Evolutionary conservation across 2,113 vertebrate genomes (phyloP).

Genomic region (Ptychochromis oligacanthus): DNA sequence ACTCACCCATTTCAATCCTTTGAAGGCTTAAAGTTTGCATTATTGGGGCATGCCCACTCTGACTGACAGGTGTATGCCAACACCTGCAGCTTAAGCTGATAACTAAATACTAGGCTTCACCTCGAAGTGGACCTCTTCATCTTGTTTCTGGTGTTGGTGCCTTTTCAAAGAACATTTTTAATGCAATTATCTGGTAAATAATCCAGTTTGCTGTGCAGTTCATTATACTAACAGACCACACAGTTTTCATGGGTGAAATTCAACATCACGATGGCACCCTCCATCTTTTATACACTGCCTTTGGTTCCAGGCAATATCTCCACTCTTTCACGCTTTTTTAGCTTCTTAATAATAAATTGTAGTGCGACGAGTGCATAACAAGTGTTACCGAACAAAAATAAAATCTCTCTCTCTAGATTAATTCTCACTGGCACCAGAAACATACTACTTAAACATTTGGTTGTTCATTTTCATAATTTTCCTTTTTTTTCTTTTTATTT

Average conservation of each 20-base stretch:
- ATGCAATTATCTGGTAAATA: too few species aligned
- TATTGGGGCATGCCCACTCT: neutral
- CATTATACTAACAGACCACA: neutral
- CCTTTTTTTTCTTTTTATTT: neutral
- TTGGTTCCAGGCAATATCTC: neutral
- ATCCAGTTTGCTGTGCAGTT: neutral
- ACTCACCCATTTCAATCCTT: neutral
- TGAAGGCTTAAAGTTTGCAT: neutral
- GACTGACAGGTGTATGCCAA: neutral
- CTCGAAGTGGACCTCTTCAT: neutral
- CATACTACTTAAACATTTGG: neutral
- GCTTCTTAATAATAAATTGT: too few species aligned
- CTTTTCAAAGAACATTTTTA: too few species aligned
- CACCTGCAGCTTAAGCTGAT: rapidly evolving
- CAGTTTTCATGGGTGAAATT: too few species aligned
- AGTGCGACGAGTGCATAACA: too few species aligned
- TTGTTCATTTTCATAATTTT: neutral
- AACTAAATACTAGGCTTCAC: rapidly evolving
- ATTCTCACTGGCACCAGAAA: neutral
- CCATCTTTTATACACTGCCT: neutral
- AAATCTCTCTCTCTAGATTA: neutral
- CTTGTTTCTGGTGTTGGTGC: too few species aligned
- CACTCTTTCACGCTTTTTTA: neutral
- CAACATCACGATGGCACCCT: neutral
- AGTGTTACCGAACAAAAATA: too few species aligned